phyloP scores from a whole-genome alignment of 2,888 invertebrate species.

The Lacanobia wlatinum region DNA sequence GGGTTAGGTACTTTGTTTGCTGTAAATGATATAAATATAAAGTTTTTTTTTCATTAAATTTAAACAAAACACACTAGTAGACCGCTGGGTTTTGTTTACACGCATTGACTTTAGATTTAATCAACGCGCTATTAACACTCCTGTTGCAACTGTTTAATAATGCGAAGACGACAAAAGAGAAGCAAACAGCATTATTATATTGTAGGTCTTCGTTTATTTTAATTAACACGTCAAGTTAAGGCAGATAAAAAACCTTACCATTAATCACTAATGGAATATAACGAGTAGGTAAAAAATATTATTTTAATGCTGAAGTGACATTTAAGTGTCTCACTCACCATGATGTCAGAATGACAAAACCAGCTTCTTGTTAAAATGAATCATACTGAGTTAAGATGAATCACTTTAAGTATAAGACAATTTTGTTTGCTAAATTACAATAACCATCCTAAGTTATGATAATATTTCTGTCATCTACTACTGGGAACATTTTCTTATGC shows the following conservation, averaged over 20 bases:
- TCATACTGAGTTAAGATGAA: conserved; percentile 41
- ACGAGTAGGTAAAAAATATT: background rate
- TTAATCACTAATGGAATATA: conserved; percentile 20
- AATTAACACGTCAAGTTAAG: background rate
- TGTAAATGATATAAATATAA: too few species aligned
- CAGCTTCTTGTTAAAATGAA: conserved; percentile 33
- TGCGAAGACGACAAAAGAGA: too few species aligned
- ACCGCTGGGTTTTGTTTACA: too few species aligned
- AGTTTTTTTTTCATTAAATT: too few species aligned
- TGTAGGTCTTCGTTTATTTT: background rate
- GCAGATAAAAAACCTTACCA: background rate
- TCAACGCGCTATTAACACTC: too few species aligned
- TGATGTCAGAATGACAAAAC: conserved; percentile 45
- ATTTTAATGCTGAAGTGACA: conserved; percentile 13
- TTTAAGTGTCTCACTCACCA: conserved; percentile 21
- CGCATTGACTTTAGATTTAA: too few species aligned
- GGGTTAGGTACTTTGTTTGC: too few species aligned
- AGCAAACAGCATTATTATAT: background rate
- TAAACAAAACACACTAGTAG: too few species aligned
- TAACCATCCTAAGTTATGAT: background rate
- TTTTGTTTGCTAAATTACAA: background rate
- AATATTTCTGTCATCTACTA: background rate
- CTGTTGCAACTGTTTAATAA: too few species aligned
- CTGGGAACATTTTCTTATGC: background rate
- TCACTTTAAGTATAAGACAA: conserved; percentile 23